Percentiles rank a stretch among this genome's conserved stretches.
Evolutionary conservation across 2,797 vertebrate species (phyloP).

Genomic region (Stomatorhinus walkeri): DNA sequence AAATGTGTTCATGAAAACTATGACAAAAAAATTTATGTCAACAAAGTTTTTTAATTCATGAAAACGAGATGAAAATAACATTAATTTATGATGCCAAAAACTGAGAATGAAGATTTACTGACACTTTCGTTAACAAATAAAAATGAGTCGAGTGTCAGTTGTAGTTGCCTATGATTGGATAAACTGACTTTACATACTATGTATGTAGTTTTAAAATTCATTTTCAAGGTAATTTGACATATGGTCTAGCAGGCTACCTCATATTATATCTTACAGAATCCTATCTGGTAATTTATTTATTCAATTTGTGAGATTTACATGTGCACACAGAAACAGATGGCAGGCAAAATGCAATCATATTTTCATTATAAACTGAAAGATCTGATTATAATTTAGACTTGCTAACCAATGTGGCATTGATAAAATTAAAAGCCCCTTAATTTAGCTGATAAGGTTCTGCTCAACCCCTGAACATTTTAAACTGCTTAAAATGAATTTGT

Average conservation of each 20-base stretch:
- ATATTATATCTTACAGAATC: neutral
- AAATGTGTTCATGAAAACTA: neutral
- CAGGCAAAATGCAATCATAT: slow-evolving; percentile 52
- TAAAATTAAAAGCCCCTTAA: slow-evolving; percentile 7
- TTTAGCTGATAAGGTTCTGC: neutral
- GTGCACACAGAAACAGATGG: slow-evolving; percentile 50
- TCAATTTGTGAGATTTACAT: slow-evolving; percentile 48
- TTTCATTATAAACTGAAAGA: slow-evolving; percentile 46
- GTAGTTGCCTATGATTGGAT: neutral
- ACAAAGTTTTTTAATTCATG: neutral
- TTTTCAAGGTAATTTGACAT: neutral
- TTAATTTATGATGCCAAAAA: neutral
- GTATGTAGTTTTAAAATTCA: neutral
- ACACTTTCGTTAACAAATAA: neutral
- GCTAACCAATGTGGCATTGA: slow-evolving; percentile 40
- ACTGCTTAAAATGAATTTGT: neutral
- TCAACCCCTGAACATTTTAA: neutral
- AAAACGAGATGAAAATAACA: neutral
- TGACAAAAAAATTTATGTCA: neutral
- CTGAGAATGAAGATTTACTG: neutral
- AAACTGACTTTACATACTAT: neutral
- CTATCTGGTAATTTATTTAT: neutral
- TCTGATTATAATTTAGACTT: slow-evolving; percentile 48
- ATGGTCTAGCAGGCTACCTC: neutral
- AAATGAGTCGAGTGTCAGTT: neutral